Percentiles rank a stretch among this genome's conserved stretches.
phyloP scores from a whole-genome alignment of 2,797 vertebrate species.

The Crenichthys baileyi region DNA sequence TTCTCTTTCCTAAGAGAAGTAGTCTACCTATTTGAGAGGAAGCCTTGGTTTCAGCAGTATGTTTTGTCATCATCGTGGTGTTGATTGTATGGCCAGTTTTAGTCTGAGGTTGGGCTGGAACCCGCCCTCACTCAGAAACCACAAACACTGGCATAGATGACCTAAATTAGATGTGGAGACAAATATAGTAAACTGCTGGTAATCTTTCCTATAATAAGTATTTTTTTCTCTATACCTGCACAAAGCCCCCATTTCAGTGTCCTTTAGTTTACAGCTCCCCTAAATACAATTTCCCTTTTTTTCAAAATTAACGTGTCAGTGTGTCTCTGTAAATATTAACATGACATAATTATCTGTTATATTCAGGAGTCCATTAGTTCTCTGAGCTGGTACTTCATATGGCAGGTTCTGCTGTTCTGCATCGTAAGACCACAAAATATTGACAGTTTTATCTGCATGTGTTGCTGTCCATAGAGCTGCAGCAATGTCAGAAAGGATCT shows the following conservation, averaged over 20 bases:
- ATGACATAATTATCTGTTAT: not conserved
- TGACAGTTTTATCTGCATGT: slow-evolving; percentile 29
- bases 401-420: not conserved
- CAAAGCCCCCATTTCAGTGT: slow-evolving; percentile 51
- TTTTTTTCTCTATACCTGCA: slow-evolving; percentile 38
- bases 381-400: not conserved
- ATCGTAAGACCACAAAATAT: slow-evolving; percentile 11
- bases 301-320: slow-evolving; percentile 48
- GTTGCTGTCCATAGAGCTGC: slow-evolving; percentile 24
- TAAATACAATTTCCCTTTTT: slow-evolving; percentile 30
- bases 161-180: slow-evolving; percentile 55
- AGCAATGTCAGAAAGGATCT: slow-evolving; percentile 29
- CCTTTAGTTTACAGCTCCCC: slow-evolving; percentile 36
- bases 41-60: slow-evolving; percentile 1
- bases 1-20: not conserved
- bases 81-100: slow-evolving; percentile 40
- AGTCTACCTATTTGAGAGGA: not conserved
- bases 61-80: slow-evolving; percentile 23
- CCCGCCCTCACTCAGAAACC: slow-evolving; percentile 44
- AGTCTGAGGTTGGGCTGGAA: slow-evolving; percentile 27
- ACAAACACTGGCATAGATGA: slow-evolving; percentile 28
- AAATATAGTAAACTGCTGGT: slow-evolving; percentile 51
- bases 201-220: slow-evolving; percentile 64
- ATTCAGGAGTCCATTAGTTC: not conserved
- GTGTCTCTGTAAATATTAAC: slow-evolving; percentile 37